Evolutionary conservation across 2,113 vertebrate genomes (phyloP).

Genomic region (Ageneiosus marmoratus): DNA sequence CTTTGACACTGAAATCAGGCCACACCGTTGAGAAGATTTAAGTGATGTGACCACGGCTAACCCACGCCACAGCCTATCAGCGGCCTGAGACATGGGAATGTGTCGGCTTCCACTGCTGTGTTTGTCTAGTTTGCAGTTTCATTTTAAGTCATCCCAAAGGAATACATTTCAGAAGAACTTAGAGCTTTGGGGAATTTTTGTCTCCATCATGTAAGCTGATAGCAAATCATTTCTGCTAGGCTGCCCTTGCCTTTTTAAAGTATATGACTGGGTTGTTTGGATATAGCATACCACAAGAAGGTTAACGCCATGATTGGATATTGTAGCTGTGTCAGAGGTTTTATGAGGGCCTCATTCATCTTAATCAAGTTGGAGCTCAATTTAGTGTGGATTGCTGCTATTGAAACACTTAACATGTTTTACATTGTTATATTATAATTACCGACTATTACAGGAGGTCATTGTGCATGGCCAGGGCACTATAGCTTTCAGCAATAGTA

Average conservation of each 20-base stretch:
- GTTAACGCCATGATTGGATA: constrained; percentile 25
- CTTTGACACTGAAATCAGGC: background rate
- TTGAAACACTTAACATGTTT: background rate
- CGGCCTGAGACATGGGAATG: constrained; percentile 48
- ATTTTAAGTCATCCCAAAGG: constrained; percentile 49
- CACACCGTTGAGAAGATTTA: constrained; percentile 17
- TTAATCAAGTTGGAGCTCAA: constrained; percentile 31
- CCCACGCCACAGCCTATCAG: constrained; percentile 39
- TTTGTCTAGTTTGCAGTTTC: constrained; percentile 54
- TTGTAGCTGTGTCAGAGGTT: constrained; percentile 5
- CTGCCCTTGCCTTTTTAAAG: constrained; percentile 30
- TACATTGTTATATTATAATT: background rate
- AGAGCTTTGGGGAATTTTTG: constrained; percentile 30
- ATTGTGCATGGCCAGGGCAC: background rate
- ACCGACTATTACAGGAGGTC: background rate
- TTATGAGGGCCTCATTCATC: constrained; percentile 14
- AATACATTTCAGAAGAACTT: constrained; percentile 49
- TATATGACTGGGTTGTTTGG: constrained; percentile 38
- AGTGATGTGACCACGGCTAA: constrained; percentile 32
- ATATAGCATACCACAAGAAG: constrained; percentile 41
- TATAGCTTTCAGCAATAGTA: background rate
- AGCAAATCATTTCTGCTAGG: constrained; percentile 42
- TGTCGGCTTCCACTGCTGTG: constrained; percentile 43
- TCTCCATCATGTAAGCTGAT: constrained; percentile 50
- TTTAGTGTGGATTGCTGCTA: constrained; percentile 23